phyloP scores from a whole-genome alignment of 1,140 invertebrate species.

The Papilio dardanus region DNA sequence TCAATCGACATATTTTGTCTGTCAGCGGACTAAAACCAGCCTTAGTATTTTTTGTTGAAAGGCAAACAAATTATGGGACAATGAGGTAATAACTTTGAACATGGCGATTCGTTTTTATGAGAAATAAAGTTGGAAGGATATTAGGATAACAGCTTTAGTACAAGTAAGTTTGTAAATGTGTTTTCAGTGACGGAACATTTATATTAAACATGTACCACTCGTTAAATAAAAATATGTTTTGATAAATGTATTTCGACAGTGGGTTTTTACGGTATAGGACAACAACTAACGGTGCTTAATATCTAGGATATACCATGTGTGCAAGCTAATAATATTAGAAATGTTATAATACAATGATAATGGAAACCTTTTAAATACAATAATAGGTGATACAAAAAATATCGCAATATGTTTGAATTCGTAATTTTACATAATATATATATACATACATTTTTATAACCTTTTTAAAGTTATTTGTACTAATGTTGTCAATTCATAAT shows the following conservation, averaged over 20 bases:
- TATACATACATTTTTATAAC: not conserved
- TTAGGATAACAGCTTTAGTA: not conserved
- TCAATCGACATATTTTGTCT: no score
- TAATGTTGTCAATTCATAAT: not conserved
- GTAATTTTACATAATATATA: not conserved
- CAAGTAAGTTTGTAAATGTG: not conserved
- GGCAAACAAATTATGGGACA: not conserved
- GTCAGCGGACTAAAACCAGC: no score
- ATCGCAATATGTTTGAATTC: not conserved
- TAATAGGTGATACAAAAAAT: no score
- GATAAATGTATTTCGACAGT: not conserved
- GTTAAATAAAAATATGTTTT: not conserved
- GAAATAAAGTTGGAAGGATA: not conserved
- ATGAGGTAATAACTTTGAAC: not conserved
- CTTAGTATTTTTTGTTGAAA: not conserved
- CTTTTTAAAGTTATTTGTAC: not conserved
- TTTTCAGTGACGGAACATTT: not conserved
- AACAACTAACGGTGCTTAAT: slow-evolving; percentile 4
- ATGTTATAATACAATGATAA: not conserved
- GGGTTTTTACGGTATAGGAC: not conserved
- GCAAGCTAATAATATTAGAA: not conserved
- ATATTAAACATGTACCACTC: not conserved
- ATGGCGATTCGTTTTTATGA: not conserved
- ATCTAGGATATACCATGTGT: not conserved
- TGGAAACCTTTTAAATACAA: not conserved